Conservation (phyloP, 1,140 invertebrate species). For the Hycleus cichorii region DNA sequence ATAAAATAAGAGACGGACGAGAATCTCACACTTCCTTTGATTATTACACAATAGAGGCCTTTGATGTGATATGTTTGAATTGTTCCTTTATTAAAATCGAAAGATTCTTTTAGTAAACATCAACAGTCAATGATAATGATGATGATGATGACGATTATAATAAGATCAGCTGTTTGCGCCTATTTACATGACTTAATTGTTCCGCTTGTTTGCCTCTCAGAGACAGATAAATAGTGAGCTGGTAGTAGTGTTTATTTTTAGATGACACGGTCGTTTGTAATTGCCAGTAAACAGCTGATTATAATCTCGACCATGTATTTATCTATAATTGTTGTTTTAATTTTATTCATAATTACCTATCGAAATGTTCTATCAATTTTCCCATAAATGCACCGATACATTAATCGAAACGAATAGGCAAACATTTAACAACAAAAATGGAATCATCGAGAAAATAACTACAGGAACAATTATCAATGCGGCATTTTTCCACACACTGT, state of each 20-base stretch:
- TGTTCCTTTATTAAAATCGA: no score
- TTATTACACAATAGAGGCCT: not conserved
- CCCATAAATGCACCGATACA: no score
- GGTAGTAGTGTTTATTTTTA: slow-evolving; percentile 13
- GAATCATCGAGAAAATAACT: not conserved
- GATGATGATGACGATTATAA: not conserved
- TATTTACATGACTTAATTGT: slow-evolving; percentile 16
- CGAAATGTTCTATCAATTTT: no score
- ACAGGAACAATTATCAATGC: not conserved
- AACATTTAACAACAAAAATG: no score
- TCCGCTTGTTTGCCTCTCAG: slow-evolving; percentile 10
- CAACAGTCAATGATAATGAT: no score
- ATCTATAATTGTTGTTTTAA: no score
- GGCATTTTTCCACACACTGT: not conserved
- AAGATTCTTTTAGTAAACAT: no score
- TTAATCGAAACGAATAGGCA: no score
- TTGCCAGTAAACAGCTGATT: slow-evolving; percentile 14
- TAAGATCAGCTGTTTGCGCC: slow-evolving; percentile 10
- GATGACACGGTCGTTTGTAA: slow-evolving; percentile 13
- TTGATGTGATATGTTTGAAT: not conserved
- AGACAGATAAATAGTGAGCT: not conserved
- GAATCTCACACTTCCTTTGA: slow-evolving; percentile 12
- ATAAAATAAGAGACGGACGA: not conserved
- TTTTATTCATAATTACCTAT: no score
- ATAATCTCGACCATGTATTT: not conserved